Base-by-base conservation (phyloP, 2,797 vertebrate species). In the Pipistrellus pipistrellus region DNA sequence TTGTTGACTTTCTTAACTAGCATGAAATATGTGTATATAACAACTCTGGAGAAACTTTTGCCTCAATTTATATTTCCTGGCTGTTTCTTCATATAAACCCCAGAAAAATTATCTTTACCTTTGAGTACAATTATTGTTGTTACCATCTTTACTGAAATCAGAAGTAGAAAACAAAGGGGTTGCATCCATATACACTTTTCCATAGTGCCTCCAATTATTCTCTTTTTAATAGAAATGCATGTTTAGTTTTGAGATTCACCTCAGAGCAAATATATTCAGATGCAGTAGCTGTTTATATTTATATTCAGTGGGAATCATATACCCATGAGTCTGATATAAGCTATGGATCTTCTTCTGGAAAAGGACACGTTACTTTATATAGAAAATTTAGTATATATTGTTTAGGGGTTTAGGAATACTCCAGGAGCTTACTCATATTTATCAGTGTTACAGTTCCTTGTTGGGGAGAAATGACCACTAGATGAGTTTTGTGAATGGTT, bases 11-110 rank as follows among this genome's bases (percentile, higher is more conserved):
- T 73, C 17, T 73, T 89, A 48, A 72, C 41, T 68, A 81, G 9
- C 9, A 46, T 46, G 83, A 87, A 68, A 88, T 38, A 27, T 41
- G 32, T 35, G 25, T 89, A 18, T 53, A 1, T 64, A 83, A 38
- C 21, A 91, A 27, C 1, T 53, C 12, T 90, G 68, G 71, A 87
- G 35, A 83, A 92, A 53, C 2, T 3, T 59, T 93, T 86, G 46
- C 12, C 25, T 93, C 35, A 59, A 53, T 83, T 86, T 80, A 2
- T 64, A 92, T 88, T 68, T 38, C 25, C 18, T 64, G n/a, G 2
- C 17, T 69, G 3, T 75, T 88, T 88, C 7, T 76, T 64, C 8
- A 77, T 44, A 15, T 77, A 64, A 88, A 57, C 2, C 8, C 12
- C 17, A 73, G 38, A 72, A 80, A 62, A 85, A 7, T 44, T n/a